phyloP scores from a whole-genome alignment of 2,113 vertebrate genomes.

The Entomyzon cyanotis region DNA sequence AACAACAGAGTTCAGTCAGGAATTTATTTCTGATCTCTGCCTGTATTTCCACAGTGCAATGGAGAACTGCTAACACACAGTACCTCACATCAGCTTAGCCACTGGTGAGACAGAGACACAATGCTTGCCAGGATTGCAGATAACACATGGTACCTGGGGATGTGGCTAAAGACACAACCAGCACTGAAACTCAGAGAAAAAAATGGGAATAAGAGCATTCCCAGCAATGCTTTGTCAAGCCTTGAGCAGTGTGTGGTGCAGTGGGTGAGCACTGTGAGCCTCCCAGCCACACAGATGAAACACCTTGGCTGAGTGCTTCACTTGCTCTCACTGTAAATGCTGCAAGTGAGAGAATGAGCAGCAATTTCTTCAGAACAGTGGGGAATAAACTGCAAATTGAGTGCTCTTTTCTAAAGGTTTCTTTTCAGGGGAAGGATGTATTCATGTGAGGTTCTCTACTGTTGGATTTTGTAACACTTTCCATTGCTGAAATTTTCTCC shows the following conservation, averaged over 20 bases:
- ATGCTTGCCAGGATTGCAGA: not conserved
- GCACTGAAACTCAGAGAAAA: not conserved
- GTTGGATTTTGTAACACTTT: not conserved
- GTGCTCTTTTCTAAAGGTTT: not conserved
- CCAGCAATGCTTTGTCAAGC: not conserved
- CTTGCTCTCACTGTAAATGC: not conserved
- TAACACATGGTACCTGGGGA: not conserved
- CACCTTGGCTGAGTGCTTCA: not conserved
- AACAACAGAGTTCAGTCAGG: not conserved
- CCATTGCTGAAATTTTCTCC: not conserved
- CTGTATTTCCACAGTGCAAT: not conserved
- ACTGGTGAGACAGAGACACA: not conserved
- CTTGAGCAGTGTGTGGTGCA: not conserved
- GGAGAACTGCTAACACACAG: fast-evolving
- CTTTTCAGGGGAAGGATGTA: not conserved
- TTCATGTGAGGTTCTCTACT: not conserved
- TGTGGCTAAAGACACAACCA: not conserved
- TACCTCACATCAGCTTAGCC: not conserved
- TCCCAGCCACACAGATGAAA: not conserved
- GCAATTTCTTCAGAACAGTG: not conserved
- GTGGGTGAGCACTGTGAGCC: not conserved
- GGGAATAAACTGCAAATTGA: not conserved
- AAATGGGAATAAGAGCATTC: not conserved
- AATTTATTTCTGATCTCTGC: not conserved
- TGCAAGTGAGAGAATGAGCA: not conserved